Conservation (phyloP, 2,888 invertebrate species). For the Branchellion lobata region DNA sequence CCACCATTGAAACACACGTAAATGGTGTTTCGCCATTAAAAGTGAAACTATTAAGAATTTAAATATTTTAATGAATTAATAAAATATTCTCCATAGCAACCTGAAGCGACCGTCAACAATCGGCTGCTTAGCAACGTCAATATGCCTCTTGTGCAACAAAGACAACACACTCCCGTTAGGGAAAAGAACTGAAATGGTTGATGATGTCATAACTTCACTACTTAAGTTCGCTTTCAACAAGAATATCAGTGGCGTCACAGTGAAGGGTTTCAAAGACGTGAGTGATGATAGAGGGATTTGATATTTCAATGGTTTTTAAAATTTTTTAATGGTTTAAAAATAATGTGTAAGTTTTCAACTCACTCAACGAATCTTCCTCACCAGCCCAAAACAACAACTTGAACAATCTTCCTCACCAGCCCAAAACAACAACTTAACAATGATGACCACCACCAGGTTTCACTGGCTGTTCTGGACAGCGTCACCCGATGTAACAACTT, state of each 20-base stretch:
- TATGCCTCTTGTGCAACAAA: neutral
- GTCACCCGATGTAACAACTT: neutral
- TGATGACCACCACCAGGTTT: too few species aligned
- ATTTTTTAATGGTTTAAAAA: too few species aligned
- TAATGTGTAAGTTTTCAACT: too few species aligned
- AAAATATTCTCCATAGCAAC: neutral
- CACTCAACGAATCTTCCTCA: too few species aligned
- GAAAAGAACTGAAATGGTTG: neutral
- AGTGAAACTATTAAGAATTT: neutral
- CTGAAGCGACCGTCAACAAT: neutral
- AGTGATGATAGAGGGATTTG: neutral
- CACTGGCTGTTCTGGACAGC: slow-evolving; percentile 2
- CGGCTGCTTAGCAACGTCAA: neutral
- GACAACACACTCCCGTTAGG: neutral
- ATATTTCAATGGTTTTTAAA: too few species aligned
- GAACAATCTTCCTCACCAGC: too few species aligned
- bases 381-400: too few species aligned
- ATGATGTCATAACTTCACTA: neutral
- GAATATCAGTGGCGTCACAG: neutral
- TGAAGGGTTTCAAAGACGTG: slow-evolving; percentile 1
- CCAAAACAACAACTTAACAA: too few species aligned
- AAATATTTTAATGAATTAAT: neutral
- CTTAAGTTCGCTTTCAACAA: neutral
- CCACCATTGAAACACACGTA: neutral
- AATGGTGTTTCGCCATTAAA: too few species aligned